These are phyloP conservation scores for Drosophila ambigua DNA, from an alignment of 1,140 invertebrate species.

Conservation along the genomic window DNA sequence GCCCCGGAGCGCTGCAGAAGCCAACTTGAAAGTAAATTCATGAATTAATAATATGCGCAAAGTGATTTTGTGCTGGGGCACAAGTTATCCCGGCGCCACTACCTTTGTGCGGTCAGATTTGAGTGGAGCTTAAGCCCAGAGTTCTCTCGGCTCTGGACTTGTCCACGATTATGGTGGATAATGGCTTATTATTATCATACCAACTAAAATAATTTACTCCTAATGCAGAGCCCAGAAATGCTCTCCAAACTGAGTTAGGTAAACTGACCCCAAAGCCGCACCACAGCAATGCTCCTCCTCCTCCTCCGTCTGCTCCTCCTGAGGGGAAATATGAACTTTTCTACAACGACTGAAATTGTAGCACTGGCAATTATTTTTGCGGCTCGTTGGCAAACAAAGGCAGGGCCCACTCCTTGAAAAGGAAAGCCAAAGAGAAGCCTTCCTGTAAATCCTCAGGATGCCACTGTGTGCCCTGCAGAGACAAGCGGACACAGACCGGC, in stretches of 20 bases:
- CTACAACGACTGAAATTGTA: constrained; percentile 20
- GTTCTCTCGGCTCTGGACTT: too few species aligned
- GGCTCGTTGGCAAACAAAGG: constrained; percentile 49
- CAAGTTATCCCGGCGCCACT: neutral
- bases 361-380: constrained; percentile 66
- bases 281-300: constrained; percentile 2
- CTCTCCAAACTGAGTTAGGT: neutral
- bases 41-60: constrained; percentile 28
- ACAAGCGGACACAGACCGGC: constrained; percentile 17
- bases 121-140: too few species aligned
- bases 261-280: constrained; percentile 16
- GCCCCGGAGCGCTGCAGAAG: constrained; percentile 17
- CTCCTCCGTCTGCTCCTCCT: neutral
- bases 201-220: constrained; percentile 21
- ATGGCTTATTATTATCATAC: constrained; percentile 25
- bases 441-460: constrained; percentile 2
- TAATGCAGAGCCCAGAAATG: constrained; percentile 11
- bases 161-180: constrained; percentile 30
- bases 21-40: constrained; percentile 4
- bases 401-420: constrained; percentile 6
- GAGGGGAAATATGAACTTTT: constrained; percentile 33
- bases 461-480: constrained; percentile 8
- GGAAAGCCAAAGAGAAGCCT: constrained; percentile 10
- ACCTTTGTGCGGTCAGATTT: neutral
- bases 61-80: constrained; percentile 3